Conservation (phyloP, 53 echinoderm and acorn worm genomes). For the Actinopyga echinites region DNA sequence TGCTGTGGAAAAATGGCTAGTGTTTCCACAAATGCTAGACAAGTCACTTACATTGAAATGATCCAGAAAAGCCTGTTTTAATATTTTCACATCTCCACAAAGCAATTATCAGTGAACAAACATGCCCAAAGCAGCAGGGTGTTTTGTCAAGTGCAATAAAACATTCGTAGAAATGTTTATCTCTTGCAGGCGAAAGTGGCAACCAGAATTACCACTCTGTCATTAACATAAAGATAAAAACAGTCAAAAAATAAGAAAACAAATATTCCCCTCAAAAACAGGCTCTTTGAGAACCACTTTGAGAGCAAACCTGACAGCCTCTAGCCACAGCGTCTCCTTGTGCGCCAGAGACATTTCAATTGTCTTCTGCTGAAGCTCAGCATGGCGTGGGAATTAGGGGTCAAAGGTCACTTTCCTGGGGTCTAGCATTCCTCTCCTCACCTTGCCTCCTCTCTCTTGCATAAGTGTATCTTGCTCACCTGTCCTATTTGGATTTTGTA, state of each 20-base stretch:
- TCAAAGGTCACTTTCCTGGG: conserved; percentile 15
- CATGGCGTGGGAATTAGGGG: conserved; percentile 31
- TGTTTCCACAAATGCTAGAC: no score
- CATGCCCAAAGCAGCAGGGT: no score
- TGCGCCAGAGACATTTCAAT: neutral
- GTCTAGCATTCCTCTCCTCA: neutral
- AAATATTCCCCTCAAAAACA: neutral
- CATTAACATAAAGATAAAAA: neutral
- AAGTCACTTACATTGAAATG: no score
- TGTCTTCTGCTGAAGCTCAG: conserved; percentile 12
- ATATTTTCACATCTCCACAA: no score
- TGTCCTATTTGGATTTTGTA: no score
- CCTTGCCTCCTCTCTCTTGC: no score
- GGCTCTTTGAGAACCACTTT: neutral
- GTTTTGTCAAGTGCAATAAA: no score
- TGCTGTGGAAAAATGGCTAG: no score
- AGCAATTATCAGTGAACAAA: no score
- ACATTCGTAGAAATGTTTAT: neutral
- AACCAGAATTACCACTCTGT: conserved; percentile 16
- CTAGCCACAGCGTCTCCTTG: neutral
- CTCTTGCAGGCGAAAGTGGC: conserved; percentile 8
- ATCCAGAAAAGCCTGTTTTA: no score
- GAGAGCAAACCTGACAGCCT: conserved; percentile 11
- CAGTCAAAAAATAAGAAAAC: neutral
- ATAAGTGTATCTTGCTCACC: no score